Evolutionary conservation across 2,888 invertebrate genomes (phyloP).

Genomic region (Geophilus truncorum): DNA sequence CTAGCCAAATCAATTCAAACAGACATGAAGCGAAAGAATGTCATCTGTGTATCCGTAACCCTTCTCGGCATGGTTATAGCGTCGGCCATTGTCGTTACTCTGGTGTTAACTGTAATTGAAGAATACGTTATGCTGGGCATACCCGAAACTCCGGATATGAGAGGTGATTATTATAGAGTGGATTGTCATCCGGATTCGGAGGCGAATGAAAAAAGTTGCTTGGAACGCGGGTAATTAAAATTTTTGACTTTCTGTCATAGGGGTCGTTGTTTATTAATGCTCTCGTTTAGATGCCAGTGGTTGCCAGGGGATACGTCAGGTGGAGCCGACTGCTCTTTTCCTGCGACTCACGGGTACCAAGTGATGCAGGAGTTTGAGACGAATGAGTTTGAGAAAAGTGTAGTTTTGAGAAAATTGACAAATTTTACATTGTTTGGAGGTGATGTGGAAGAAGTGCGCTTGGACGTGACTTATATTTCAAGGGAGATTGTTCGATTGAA

Average conservation of each 20-base stretch:
- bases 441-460: conserved; percentile 31
- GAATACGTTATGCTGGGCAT: not conserved
- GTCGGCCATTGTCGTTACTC: not conserved
- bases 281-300: conserved; percentile 34
- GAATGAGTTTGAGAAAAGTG: not conserved
- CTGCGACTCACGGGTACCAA: conserved; percentile 34
- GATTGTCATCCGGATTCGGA: conserved; percentile 8
- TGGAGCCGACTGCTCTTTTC: conserved; percentile 34
- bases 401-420: not conserved
- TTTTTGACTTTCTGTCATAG: too few relatives aligned
- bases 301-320: not conserved
- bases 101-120: not conserved
- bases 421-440: conserved; percentile 30
- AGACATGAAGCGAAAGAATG: not conserved
- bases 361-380: not conserved
- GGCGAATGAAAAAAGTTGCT: not conserved
- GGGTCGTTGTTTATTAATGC: not conserved
- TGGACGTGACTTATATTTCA: conserved; percentile 31
- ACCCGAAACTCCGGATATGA: not conserved
- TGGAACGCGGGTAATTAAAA: conserved; percentile 1
- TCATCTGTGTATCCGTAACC: not conserved
- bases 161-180: not conserved
- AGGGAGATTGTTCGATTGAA: conserved; percentile 33
- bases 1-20: not conserved
- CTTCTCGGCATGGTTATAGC: not conserved